These are phyloP conservation scores for Rhagophthalmus giganteus DNA, from an alignment of 2,888 invertebrate species.

Conservation along the genomic window DNA sequence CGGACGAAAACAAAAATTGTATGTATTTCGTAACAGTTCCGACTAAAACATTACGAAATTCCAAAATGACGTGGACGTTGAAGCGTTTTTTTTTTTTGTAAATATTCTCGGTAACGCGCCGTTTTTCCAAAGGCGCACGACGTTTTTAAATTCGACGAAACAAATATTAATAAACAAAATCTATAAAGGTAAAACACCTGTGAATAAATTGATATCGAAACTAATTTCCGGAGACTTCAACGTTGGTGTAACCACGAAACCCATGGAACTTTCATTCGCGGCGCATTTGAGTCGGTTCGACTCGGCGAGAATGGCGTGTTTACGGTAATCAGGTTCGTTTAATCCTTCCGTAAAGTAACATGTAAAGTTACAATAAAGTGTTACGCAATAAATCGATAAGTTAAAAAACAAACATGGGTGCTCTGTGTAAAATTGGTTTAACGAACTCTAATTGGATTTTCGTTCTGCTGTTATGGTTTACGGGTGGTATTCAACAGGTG, in stretches of 20 bases:
- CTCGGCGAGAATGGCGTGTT: slow-evolving; percentile 12
- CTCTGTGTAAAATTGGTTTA: slow-evolving; percentile 12
- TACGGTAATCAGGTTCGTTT: slow-evolving; percentile 10
- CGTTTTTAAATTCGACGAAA: too few relatives aligned
- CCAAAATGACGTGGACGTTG: too few relatives aligned
- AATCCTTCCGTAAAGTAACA: slow-evolving; percentile 12
- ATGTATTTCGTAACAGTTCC: too few relatives aligned
- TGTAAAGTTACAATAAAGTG: slow-evolving; percentile 6
- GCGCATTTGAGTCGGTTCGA: slow-evolving; percentile 15
- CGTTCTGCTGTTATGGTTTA: slow-evolving; percentile 3
- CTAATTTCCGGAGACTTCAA: slow-evolving; percentile 21
- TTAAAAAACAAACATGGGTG: slow-evolving; percentile 17
- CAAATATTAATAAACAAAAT: too few relatives aligned
- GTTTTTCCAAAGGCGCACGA: too few relatives aligned
- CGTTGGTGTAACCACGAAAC: slow-evolving; percentile 15
- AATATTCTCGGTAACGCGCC: too few relatives aligned
- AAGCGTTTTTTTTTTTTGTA: too few relatives aligned
- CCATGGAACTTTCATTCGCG: slow-evolving; percentile 14
- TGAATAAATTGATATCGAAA: slow-evolving; percentile 19
- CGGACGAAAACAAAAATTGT: too few relatives aligned
- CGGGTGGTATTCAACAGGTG: slow-evolving; percentile 21
- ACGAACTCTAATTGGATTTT: slow-evolving; percentile 8
- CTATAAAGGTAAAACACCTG: slow-evolving; percentile 5
- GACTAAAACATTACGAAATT: too few relatives aligned
- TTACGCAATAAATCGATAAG: neutral